Evolutionary conservation across 2,888 invertebrate genomes (phyloP), one percentile per base, ranked within the genome.

Genomic region (Frankliniella intonsa): DNA sequence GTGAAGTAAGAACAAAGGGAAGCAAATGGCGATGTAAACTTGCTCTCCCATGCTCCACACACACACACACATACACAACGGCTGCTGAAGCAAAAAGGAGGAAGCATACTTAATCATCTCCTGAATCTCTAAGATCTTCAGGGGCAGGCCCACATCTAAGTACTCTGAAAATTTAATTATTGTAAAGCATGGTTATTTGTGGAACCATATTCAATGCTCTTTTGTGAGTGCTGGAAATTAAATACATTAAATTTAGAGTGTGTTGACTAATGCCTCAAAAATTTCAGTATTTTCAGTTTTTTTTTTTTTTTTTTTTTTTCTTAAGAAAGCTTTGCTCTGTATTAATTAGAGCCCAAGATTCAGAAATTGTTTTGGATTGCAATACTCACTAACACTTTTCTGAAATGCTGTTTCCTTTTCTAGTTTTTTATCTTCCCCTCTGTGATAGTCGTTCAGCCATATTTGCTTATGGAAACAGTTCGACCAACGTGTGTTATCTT

Each of bases 1-100:
- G 69, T 76, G 69, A 76, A 76, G 69, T 76, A 25, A 25, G 22
- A 76, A 76, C 69, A 76, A 76, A 22, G 22, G 69, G 25, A 76
- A 76, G 69, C 69, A 76, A 25, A 76, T 76, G 69, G 69, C 25
- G 69, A 76, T 25, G 22, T 76, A 12, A 76, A 22, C 69, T 76
- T 76, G 69, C 69, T 76, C 22, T 76, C 69, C 12, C 69, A 76
- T 76, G 25, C 69, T 76, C 69, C 69, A 76, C 69, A 76, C 25
- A 12, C 69, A 76, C 10, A 25, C 12, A 22, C 69, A 76, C 69
- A 76, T 25, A 25, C 69, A 76, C 10, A 25, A 9, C 25, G 69
- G 69, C 22, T 76, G n/a, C 25, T 76, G 69, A 38, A 22, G 25
- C 22, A 8, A 76, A 12, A 25, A 25, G 25, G 69, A 76, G 69